Conservation (phyloP, 37 sponge, comb jelly and placozoan species). For the Agelas oroides region DNA sequence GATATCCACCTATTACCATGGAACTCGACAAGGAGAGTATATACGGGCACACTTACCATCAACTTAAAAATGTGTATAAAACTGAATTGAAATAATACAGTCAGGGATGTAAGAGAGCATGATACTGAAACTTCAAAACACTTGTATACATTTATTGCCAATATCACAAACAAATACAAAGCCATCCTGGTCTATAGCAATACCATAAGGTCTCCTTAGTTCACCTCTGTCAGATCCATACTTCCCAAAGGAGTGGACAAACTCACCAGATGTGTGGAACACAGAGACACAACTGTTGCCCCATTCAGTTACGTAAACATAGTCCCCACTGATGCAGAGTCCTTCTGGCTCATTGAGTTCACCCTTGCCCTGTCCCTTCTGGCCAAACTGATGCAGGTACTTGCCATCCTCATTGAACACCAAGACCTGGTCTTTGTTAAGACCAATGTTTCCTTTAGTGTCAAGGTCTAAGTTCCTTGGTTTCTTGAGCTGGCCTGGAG, state of each 20-base stretch:
- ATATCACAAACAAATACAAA: slow-evolving; percentile 54
- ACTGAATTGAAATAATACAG: too few relatives aligned
- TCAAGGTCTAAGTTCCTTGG: slow-evolving; percentile 31
- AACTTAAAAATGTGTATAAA: too few relatives aligned
- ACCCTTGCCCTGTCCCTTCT: background rate
- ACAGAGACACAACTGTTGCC: slow-evolving; percentile 28
- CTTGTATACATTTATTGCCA: slow-evolving; percentile 36
- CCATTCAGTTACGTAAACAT: slow-evolving; percentile 25
- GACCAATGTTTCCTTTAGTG: background rate
- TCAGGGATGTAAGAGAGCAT: too few relatives aligned
- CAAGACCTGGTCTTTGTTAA: slow-evolving; percentile 39
- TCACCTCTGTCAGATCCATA: slow-evolving; percentile 13
- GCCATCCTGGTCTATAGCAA: slow-evolving; percentile 33
- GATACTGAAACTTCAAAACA: slow-evolving; percentile 19
- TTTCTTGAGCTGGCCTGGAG: background rate
- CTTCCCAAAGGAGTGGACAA: slow-evolving; percentile 17
- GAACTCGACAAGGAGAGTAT: too few relatives aligned
- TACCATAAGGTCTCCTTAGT: slow-evolving; percentile 14
- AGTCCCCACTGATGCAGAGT: slow-evolving; percentile 3
- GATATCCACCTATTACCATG: too few relatives aligned
- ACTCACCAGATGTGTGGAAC: slow-evolving; percentile 11
- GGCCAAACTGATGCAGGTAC: slow-evolving; percentile 10
- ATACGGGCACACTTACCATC: too few relatives aligned
- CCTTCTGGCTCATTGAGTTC: slow-evolving; percentile 13
- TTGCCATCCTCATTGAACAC: slow-evolving; percentile 33